A percentile compares a stretch with the other conserved stretches of the same genome.
These are phyloP conservation scores for Thalassaphorura encarpata DNA, from an alignment of 1,140 invertebrate genomes.

Conservation along the genomic window DNA sequence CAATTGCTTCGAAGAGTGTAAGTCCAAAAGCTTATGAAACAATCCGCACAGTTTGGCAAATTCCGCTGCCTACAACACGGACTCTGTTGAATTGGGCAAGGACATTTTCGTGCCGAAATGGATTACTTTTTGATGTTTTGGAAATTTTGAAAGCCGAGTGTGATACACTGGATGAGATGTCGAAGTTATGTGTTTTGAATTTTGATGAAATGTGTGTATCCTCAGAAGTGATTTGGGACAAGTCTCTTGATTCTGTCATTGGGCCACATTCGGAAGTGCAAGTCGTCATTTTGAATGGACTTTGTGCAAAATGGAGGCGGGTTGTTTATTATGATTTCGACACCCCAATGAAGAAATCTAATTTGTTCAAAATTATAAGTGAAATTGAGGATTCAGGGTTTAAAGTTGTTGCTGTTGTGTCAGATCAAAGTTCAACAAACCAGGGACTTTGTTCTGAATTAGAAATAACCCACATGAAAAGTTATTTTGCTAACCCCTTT, in stretches of 20 bases:
- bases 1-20: background rate
- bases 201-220: constrained; percentile 29
- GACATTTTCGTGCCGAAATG: background rate
- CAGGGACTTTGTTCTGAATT: constrained; percentile 1
- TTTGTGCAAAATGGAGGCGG: constrained; percentile 21
- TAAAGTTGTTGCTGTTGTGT: background rate
- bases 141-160: constrained; percentile 1
- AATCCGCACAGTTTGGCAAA: background rate
- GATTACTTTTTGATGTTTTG: constrained; percentile 8
- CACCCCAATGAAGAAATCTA: constrained; percentile 3
- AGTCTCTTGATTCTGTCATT: constrained; percentile 5
- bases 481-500: constrained; percentile 1
- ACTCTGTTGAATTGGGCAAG: constrained; percentile 6
- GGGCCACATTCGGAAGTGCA: constrained; percentile 24
- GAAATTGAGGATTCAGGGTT: constrained; percentile 8
- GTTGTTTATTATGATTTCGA: constrained; percentile 26
- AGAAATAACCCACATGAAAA: background rate
- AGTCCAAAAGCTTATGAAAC: constrained; percentile 7
- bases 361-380: constrained; percentile 11
- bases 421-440: constrained; percentile 17
- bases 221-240: constrained; percentile 7
- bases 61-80: constrained; percentile 2
- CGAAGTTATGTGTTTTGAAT: constrained; percentile 3
- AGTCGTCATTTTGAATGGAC: constrained; percentile 19
- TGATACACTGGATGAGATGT: background rate